Percentiles rank a stretch among this genome's conserved stretches.
Evolutionary conservation across 2,797 vertebrate genomes (phyloP).

Genomic region (Brachymystax lenok): DNA sequence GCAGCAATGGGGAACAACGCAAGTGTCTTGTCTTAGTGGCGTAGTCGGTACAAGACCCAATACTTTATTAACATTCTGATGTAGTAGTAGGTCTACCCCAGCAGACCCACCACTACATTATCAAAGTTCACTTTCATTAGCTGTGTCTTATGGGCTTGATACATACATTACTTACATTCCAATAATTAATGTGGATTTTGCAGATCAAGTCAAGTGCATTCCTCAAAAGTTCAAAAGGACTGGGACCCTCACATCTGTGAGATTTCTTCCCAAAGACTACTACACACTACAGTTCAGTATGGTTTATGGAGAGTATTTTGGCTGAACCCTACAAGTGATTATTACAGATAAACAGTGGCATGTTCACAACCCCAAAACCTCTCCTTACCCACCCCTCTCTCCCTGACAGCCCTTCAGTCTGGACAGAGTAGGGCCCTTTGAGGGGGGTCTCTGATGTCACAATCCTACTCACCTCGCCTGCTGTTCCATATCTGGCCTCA

Average conservation of each 20-base stretch:
- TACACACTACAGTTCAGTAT: not conserved
- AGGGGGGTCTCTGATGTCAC: constrained; percentile 41
- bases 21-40: not conserved
- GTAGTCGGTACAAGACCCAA: not conserved
- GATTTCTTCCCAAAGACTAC: not conserved
- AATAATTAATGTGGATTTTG: not conserved
- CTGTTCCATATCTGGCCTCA: constrained; percentile 28
- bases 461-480: constrained; percentile 46
- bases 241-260: not conserved
- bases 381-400: not conserved
- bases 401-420: constrained; percentile 1
- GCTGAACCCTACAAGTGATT: not conserved
- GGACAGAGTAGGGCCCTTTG: constrained; percentile 7
- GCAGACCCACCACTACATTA: not conserved
- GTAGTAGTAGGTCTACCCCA: no score
- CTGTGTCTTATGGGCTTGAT: not conserved
- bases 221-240: not conserved
- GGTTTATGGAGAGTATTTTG: not conserved
- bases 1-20: not conserved
- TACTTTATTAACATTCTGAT: no score
- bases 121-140: not conserved
- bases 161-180: not conserved
- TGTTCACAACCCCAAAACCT: not conserved
- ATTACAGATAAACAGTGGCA: not conserved
- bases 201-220: not conserved